Evolutionary conservation across 2,888 invertebrate species (phyloP), one percentile per base, ranked within the genome.

Genomic region (Drosophila subquinaria): DNA sequence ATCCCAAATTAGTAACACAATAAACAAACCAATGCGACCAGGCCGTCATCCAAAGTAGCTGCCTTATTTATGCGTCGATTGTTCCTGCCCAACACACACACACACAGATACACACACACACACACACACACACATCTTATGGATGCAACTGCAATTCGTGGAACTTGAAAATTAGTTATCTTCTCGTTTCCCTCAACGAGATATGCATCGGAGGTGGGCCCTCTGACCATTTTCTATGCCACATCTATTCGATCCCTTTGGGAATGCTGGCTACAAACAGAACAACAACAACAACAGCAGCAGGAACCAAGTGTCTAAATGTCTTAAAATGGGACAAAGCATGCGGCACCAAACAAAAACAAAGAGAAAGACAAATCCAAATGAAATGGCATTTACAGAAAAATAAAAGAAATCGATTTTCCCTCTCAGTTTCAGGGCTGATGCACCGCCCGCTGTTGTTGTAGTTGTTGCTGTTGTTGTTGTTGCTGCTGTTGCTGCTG

Each of bases 1-100:
- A 89, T 84, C 82, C 84, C 87, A 90, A 87, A 87, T 90, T 88
- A 88, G 88, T 87, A 86, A 75, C 90, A 89, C 90, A 86, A 88
- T 88, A 85, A 86, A 89, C 86, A 88, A 89, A 73, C 59, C 85
- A 81, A 81, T 51, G 59, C 79, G 76, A 73, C 72, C 79, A 59
- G 68, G 62, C 73, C 69, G 64, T 74, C 50, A 57, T 53, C 78
- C 62, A 82, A 86, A 86, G 90, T 86, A 86, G 90, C 86, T 85
- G 73, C 73, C 71, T 85, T 88, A 86, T 86, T 86, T 86, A 86
- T 89, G 86, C 75, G 82, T 63, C 69, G 79, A 84, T 79, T 68
- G 74, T 72, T 66, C 66, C 69, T 65, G 6, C 51, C 73, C 69
- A 62, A 51, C 60, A 45, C 51, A 75, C 60, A 51, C 64, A 66